Evolutionary conservation across 2,113 vertebrate genomes (phyloP).

Genomic region (Grus americana): DNA sequence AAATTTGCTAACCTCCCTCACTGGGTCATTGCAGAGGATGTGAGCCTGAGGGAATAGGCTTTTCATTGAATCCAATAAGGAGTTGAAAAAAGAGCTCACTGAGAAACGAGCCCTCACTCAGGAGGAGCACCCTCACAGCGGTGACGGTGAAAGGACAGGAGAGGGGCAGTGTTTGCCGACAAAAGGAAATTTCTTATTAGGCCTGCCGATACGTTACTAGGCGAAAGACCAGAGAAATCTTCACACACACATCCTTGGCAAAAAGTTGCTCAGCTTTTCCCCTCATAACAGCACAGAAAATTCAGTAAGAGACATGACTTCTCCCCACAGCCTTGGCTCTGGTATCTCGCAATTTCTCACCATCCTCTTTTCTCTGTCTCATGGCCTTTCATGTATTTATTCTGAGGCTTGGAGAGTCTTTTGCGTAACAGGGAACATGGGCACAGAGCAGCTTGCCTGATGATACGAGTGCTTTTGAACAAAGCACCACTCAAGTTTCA

Average conservation of each 20-base stretch:
- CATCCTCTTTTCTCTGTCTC: constrained; percentile 2
- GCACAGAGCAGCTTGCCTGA: constrained; percentile 3
- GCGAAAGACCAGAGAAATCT: background rate
- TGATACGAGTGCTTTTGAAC: background rate
- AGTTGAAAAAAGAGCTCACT: background rate
- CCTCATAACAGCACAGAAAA: background rate
- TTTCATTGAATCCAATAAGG: background rate
- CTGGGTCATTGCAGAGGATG: background rate
- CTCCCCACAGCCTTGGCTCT: background rate
- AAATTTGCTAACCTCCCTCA: background rate
- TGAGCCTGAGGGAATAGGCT: background rate
- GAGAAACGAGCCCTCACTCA: background rate
- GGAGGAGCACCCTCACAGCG: background rate
- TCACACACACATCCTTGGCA: background rate
- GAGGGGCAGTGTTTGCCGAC: background rate
- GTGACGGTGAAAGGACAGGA: background rate
- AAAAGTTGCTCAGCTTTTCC: background rate
- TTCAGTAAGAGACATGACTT: background rate
- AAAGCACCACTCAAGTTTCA: background rate
- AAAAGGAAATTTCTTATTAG: background rate
- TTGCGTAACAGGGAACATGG: background rate
- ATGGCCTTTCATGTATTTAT: background rate
- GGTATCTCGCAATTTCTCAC: background rate
- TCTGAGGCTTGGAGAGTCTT: constrained; percentile 5
- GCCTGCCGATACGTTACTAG: background rate